These are phyloP conservation scores for Gambelia wislizenii DNA, from an alignment of 2,797 vertebrate genomes.

Conservation along the genomic window DNA sequence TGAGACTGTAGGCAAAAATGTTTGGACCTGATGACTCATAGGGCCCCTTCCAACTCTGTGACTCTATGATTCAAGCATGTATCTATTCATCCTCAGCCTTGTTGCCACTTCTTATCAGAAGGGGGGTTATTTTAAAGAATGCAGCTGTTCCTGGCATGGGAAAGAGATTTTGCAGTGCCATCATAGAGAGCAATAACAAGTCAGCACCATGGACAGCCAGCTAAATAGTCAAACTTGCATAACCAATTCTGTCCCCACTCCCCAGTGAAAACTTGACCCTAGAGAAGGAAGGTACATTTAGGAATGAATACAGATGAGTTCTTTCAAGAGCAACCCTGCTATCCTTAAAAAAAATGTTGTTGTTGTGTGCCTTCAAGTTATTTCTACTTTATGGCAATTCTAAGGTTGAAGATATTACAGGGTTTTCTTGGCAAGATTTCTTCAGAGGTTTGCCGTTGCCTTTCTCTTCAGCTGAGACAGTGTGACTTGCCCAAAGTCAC, in stretches of 20 bases:
- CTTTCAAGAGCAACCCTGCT: background rate
- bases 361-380: no score
- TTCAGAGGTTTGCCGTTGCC: no score
- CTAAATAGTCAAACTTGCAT: background rate
- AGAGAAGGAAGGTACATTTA: background rate
- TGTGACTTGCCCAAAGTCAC: no score
- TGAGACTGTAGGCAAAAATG: no score
- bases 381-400: no score
- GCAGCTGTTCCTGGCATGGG: background rate
- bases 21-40: no score
- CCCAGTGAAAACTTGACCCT: background rate
- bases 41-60: no score
- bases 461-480: no score
- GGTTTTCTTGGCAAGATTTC: no score
- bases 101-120: background rate
- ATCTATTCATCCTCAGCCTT: background rate
- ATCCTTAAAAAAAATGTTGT: background rate
- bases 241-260: background rate
- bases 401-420: no score
- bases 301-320: background rate
- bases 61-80: background rate
- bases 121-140: background rate
- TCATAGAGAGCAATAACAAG: background rate
- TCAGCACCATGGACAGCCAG: conserved; percentile 15
- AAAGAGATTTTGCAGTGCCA: background rate